Conservation (phyloP, 2,113 vertebrate species). For the Narcine bancroftii region DNA sequence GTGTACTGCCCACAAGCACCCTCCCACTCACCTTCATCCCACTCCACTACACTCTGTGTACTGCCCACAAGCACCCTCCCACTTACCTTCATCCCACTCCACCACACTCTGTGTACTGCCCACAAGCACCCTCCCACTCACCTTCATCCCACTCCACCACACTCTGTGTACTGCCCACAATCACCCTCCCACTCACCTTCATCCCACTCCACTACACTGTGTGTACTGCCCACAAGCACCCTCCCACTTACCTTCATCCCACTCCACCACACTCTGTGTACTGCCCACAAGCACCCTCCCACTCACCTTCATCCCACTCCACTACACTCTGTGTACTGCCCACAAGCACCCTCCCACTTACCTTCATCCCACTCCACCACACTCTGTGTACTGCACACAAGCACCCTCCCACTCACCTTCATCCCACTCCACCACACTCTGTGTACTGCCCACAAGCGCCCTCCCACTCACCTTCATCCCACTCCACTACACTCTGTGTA, state of each 20-base stretch:
- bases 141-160: background rate
- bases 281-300: background rate
- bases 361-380: background rate
- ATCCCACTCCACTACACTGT: background rate
- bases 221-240: too few species aligned
- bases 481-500: background rate
- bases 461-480: background rate
- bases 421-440: background rate
- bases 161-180: too few species aligned
- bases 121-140: background rate
- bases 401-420: background rate
- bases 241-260: background rate
- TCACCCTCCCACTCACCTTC: background rate
- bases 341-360: background rate
- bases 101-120: too few species aligned
- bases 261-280: background rate
- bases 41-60: background rate
- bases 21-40: background rate
- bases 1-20: too few species aligned
- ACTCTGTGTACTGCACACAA: too few species aligned
- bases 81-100: background rate
- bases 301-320: background rate
- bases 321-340: too few species aligned
- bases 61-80: background rate
- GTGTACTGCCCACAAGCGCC: too few species aligned